A percentile compares a stretch with the other conserved stretches of the same genome.
phyloP scores from a whole-genome alignment of 1,140 invertebrate species.

The Babylonia areolata region DNA sequence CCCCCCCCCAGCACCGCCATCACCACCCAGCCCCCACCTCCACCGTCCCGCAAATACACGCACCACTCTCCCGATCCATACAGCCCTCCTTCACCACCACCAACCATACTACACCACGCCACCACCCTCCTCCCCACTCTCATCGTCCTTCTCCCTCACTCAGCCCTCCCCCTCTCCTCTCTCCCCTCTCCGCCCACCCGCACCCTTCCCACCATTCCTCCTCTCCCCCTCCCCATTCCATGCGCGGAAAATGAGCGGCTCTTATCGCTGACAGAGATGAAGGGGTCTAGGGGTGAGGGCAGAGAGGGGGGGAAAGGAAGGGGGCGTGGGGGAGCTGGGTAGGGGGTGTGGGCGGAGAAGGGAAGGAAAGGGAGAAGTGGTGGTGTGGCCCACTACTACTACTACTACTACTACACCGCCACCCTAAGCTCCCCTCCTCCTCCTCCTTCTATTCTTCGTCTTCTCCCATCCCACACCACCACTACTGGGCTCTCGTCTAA shows the following conservation, averaged over 20 bases:
- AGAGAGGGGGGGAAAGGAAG: neutral
- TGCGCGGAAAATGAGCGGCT: conserved; percentile 28
- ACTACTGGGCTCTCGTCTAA: too few relatives aligned
- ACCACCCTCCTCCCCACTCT: neutral
- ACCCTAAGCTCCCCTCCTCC: neutral
- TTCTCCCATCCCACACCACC: neutral
- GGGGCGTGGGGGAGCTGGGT: neutral
- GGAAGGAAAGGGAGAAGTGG: neutral
- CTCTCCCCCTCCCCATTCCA: conserved; percentile 8
- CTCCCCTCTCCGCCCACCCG: neutral
- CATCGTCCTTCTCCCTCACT: neutral
- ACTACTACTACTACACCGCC: neutral
- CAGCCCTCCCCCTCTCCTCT: neutral
- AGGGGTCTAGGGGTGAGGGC: neutral
- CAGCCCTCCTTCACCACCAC: neutral
- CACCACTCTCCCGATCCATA: neutral
- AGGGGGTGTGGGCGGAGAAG: neutral
- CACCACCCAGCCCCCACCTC: neutral
- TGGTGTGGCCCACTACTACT: too few relatives aligned
- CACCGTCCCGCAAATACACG: neutral
- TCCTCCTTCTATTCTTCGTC: neutral
- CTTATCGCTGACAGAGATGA: conserved; percentile 35
- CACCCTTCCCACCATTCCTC: neutral
- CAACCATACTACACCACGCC: too few relatives aligned
- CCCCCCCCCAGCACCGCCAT: neutral